Evolutionary conservation across 2,797 vertebrate species (phyloP), one percentile per base, ranked within the genome.

Genomic region (Fundulus diaphanus): DNA sequence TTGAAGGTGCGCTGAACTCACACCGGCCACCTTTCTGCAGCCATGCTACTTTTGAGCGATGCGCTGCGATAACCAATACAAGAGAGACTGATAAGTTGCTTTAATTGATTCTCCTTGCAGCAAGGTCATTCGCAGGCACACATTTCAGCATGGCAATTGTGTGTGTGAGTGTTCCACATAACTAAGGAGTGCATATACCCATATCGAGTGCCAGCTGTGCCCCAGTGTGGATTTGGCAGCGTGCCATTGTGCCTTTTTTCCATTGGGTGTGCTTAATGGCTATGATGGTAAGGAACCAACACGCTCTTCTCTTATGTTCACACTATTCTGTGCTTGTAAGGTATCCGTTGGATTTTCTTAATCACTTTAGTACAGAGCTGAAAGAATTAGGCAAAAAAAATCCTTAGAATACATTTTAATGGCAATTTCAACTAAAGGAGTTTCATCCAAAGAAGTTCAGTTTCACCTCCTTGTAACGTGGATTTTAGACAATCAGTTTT

Each of bases 181-280:
- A 93, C 90, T 91, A 87, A 92, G 90, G 86, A 92, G 92, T 86
- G 93, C 93, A 94, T 91, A 90, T 87, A 94, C 86, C 93, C 93
- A 92, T 93, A 93, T 94, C 92, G 81, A 92, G 88, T 89, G 89
- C 92, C 94, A 95, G 94, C 93, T 95, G 94, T 93, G 93, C 84
- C 92, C 93, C 91, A 86, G 78, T 81, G 87, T 90, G 85, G 88
- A 85, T 70, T 87, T 95, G 94, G 94, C 94, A 91, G 87, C 13
- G 40, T 89, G 93, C 94, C 94, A 94, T 78, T 59, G 86, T 87
- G 88, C 90, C 90, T 87, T 90, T n/a, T 40, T 88, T 93, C 93
- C 90, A 75, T 40, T 63, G 92, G 92, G 93, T 93, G 90, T 92
- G 88, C 88, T 92, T 94, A 92, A 92, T 90, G 90, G 89, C 70